Conservation (phyloP, 2,888 invertebrate species). For the Diarsia rubi region DNA sequence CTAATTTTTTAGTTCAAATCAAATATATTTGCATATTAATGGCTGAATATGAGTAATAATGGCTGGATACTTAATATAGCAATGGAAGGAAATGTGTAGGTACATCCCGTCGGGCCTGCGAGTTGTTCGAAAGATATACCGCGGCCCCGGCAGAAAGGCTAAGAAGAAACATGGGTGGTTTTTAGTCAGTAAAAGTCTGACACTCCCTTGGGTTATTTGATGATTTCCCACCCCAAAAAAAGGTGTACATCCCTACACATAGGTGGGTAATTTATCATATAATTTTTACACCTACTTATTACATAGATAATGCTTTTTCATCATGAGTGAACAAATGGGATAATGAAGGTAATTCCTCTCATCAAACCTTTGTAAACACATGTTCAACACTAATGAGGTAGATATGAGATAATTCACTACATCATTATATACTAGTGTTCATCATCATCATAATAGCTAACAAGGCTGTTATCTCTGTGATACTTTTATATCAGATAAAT, state of each 20-base stretch:
- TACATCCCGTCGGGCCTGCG: too few species aligned
- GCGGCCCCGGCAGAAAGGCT: too few species aligned
- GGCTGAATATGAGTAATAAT: too few species aligned
- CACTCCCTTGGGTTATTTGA: too few species aligned
- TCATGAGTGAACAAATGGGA: conserved; percentile 11
- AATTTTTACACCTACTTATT: neutral
- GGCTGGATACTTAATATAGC: too few species aligned
- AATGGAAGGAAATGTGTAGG: too few species aligned
- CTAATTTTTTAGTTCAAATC: too few species aligned
- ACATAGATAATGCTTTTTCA: neutral
- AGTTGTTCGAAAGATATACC: too few species aligned
- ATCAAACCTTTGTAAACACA: conserved; percentile 5
- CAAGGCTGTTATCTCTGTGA: conserved; percentile 18
- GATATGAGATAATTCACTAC: conserved; percentile 13
- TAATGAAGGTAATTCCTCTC: conserved; percentile 16
- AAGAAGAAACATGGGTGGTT: too few species aligned
- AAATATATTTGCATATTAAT: too few species aligned
- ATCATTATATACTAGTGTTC: neutral
- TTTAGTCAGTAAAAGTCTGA: too few species aligned
- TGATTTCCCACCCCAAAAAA: too few species aligned
- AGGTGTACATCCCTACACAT: neutral
- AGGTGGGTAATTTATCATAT: neutral
- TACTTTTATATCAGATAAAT: conserved; percentile 21
- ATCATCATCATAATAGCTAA: neutral
- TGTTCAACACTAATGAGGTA: conserved; percentile 14